Evolutionary conservation across 1,140 invertebrate genomes (phyloP).

Genomic region (Eciton burchellii): DNA sequence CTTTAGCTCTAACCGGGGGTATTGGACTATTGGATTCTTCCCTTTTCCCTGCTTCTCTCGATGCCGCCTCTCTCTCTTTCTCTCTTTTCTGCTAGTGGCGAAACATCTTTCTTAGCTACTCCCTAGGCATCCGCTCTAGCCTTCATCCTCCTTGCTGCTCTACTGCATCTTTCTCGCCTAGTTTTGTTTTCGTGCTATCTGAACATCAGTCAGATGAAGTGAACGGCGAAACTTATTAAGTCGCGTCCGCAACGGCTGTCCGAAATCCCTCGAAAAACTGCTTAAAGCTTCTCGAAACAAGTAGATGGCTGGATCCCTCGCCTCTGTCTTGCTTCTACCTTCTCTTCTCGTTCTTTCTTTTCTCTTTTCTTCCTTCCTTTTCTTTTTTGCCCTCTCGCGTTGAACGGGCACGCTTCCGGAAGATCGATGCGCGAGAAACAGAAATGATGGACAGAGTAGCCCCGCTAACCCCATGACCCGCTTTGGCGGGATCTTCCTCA

Average conservation of each 20-base stretch:
- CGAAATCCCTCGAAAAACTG: slow-evolving; percentile 7
- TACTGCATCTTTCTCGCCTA: neutral
- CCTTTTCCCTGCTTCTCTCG: slow-evolving; percentile 22
- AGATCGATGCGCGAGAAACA: slow-evolving; percentile 51
- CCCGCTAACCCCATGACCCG: slow-evolving; percentile 61
- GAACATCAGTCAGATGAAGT: neutral
- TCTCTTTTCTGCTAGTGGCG: neutral
- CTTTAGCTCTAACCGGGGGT: slow-evolving; percentile 62
- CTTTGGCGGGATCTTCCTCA: slow-evolving; percentile 65
- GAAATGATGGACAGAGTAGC: slow-evolving; percentile 62
- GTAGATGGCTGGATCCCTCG: slow-evolving; percentile 12
- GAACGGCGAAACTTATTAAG: slow-evolving; percentile 64
- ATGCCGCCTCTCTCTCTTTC: slow-evolving; percentile 3
- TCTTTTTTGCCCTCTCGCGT: slow-evolving; percentile 34
- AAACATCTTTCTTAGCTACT: slow-evolving; percentile 8
- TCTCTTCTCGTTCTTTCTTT: slow-evolving; percentile 36
- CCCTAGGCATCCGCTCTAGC: neutral
- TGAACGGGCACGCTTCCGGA: slow-evolving; percentile 18
- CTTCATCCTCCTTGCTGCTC: too few species aligned
- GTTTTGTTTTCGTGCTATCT: slow-evolving; percentile 2
- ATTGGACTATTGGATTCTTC: slow-evolving; percentile 74
- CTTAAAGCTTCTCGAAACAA: slow-evolving; percentile 39
- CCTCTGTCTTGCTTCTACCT: slow-evolving; percentile 51
- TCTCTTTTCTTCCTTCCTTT: slow-evolving; percentile 47
- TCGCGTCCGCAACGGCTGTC: slow-evolving; percentile 39